Evolutionary conservation across 2,797 vertebrate genomes (phyloP).

Genomic region (Gorsachius magnificus): DNA sequence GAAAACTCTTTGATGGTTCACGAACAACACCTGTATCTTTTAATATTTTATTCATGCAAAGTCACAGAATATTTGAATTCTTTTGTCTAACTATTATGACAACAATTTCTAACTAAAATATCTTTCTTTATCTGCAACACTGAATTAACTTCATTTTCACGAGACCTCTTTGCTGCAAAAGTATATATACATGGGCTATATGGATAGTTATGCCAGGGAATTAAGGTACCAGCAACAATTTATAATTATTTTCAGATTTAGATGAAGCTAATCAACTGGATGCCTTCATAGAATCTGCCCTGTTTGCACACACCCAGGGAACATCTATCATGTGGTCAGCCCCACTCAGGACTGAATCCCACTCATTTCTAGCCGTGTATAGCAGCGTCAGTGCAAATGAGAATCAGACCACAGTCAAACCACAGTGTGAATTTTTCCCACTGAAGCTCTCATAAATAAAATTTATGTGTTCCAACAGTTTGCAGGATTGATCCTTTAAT

Average conservation of each 20-base stretch:
- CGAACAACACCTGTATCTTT: conserved; percentile 7
- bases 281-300: not conserved
- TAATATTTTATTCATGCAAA: not conserved
- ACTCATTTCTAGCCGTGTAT: not conserved
- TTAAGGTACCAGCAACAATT: not conserved
- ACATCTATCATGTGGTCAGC: not conserved
- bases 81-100: not conserved
- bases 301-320: not conserved
- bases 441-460: not conserved
- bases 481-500: not conserved
- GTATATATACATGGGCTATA: not conserved
- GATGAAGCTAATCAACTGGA: not conserved
- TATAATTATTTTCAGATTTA: not conserved
- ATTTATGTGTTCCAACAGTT: not conserved
- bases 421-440: not conserved
- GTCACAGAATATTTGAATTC: not conserved
- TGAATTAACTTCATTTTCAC: not conserved
- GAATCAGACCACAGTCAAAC: not conserved
- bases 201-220: not conserved
- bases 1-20: conserved; percentile 7
- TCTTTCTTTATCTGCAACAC: not conserved
- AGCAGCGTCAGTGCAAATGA: not conserved
- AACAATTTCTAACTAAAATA: not conserved
- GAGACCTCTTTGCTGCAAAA: not conserved
- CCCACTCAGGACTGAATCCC: not conserved